Conservation (phyloP, 2,797 vertebrate genomes). For the Lagorchestes hirsutus region DNA sequence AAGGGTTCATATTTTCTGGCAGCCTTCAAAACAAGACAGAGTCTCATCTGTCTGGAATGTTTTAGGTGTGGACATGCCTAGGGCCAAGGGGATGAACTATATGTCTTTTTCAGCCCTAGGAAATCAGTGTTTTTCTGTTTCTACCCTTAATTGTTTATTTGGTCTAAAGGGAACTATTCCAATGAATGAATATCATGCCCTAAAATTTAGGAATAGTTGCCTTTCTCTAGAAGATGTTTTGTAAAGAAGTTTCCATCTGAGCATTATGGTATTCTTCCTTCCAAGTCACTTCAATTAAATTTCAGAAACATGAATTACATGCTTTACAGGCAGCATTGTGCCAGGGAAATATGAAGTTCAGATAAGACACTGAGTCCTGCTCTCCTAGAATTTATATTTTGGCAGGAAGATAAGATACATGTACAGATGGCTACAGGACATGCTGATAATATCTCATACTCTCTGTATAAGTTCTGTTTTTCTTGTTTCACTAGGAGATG, state of each 20-base stretch:
- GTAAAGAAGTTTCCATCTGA: not conserved
- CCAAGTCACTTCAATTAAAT: not conserved
- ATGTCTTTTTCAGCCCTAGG: not conserved
- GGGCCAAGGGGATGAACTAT: not conserved
- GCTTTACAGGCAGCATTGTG: not conserved
- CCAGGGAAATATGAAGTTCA: not conserved
- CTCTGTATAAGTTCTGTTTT: not conserved
- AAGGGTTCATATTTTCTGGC: not conserved
- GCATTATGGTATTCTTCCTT: not conserved
- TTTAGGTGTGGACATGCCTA: not conserved
- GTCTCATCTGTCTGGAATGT: not conserved
- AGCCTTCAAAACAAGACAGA: not conserved
- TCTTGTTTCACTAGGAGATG: not conserved
- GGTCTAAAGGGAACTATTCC: constrained; percentile 13
- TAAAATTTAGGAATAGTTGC: not conserved
- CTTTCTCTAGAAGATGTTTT: not conserved
- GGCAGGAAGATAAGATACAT: not conserved
- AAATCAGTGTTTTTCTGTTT: constrained; percentile 1
- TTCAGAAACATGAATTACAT: not conserved
- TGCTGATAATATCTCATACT: not conserved
- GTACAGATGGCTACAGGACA: not conserved
- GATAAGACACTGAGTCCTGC: not conserved
- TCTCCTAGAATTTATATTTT: not conserved
- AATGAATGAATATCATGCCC: not conserved
- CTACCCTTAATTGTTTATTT: not conserved